phyloP scores from a whole-genome alignment of 1,140 invertebrate species.

The Drosophila teissieri region DNA sequence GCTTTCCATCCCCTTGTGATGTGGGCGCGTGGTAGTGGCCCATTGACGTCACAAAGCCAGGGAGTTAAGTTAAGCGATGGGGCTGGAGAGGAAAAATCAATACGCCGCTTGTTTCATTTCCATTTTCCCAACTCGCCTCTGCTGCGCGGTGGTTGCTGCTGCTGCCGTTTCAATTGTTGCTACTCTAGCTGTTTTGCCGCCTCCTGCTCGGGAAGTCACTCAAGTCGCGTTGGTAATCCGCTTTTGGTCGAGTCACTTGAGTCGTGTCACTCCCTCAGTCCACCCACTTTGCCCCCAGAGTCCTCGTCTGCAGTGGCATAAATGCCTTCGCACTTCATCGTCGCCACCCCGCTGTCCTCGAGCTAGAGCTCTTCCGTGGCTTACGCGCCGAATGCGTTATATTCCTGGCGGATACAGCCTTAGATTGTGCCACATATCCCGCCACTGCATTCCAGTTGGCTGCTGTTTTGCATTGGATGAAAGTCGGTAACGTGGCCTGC shows the following conservation, averaged over 20 bases:
- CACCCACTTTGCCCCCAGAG: too few species aligned
- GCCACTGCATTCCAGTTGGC: conserved; percentile 68
- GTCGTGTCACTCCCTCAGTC: not conserved
- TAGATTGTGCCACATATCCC: not conserved
- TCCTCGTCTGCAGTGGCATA: conserved; percentile 30
- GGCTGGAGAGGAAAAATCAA: conserved; percentile 57
- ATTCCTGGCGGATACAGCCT: conserved; percentile 18
- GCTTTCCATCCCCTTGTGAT: conserved; percentile 1
- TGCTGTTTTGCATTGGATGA: conserved; percentile 67
- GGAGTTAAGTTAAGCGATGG: conserved; percentile 48
- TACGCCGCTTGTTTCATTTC: conserved; percentile 61
- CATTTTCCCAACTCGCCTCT: conserved; percentile 23
- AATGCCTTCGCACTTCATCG: conserved; percentile 67
- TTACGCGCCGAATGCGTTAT: conserved; percentile 59
- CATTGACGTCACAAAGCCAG: conserved; percentile 66
- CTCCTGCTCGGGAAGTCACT: conserved; percentile 58
- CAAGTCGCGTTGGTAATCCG: conserved; percentile 72
- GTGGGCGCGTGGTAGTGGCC: conserved; percentile 29
- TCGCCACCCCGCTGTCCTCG: conserved; percentile 25
- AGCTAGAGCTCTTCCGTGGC: conserved; percentile 46
- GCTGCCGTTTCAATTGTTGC: conserved; percentile 27
- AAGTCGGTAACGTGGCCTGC: conserved; percentile 54
- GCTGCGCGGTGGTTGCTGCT: conserved; percentile 15
- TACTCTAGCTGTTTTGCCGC: conserved; percentile 26
- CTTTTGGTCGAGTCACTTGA: conserved; percentile 72